These are phyloP conservation scores for Planiliza haematocheilus DNA, from an alignment of 2,113 vertebrate species.

Conservation along the genomic window DNA sequence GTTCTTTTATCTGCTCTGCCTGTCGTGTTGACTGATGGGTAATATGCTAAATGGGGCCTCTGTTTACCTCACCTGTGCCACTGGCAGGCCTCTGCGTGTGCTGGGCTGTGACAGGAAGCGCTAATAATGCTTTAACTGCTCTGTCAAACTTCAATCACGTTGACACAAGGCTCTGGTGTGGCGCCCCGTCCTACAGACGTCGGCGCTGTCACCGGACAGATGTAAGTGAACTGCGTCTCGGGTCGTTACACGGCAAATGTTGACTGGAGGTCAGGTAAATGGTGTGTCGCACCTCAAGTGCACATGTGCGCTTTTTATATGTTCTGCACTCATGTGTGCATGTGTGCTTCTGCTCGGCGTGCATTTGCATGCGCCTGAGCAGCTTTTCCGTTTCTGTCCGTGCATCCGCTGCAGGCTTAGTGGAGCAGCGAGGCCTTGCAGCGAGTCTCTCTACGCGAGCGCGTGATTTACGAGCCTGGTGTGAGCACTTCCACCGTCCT, in stretches of 20 bases:
- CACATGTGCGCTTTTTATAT: slow-evolving; percentile 12
- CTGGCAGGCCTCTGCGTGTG: slow-evolving; percentile 53
- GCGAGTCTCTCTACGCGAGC: slow-evolving; percentile 65
- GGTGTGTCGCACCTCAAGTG: slow-evolving; percentile 16
- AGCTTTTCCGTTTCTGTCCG: slow-evolving; percentile 22
- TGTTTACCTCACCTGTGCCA: slow-evolving; percentile 79
- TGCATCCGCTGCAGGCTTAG: slow-evolving; percentile 61
- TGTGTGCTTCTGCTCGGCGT: slow-evolving; percentile 29
- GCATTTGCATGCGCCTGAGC: slow-evolving; percentile 33
- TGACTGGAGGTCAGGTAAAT: slow-evolving; percentile 50
- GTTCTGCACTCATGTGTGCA: slow-evolving; percentile 25
- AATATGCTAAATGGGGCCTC: slow-evolving; percentile 77
- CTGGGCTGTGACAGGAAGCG: slow-evolving; percentile 66
- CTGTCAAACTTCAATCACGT: slow-evolving; percentile 76
- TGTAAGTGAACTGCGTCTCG: slow-evolving; percentile 54
- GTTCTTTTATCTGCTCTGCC: slow-evolving; percentile 72
- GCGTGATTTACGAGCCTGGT: slow-evolving; percentile 73
- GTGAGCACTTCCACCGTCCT: slow-evolving; percentile 68
- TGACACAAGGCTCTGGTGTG: slow-evolving; percentile 51
- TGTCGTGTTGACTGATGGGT: slow-evolving; percentile 78
- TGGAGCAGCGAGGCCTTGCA: slow-evolving; percentile 65
- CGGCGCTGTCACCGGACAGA: slow-evolving; percentile 48
- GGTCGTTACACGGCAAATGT: slow-evolving; percentile 40
- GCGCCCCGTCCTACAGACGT: slow-evolving; percentile 54
- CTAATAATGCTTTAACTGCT: slow-evolving; percentile 72